phyloP scores from a whole-genome alignment of 1,140 invertebrate genomes.

The Drosophila parabipectinata region DNA sequence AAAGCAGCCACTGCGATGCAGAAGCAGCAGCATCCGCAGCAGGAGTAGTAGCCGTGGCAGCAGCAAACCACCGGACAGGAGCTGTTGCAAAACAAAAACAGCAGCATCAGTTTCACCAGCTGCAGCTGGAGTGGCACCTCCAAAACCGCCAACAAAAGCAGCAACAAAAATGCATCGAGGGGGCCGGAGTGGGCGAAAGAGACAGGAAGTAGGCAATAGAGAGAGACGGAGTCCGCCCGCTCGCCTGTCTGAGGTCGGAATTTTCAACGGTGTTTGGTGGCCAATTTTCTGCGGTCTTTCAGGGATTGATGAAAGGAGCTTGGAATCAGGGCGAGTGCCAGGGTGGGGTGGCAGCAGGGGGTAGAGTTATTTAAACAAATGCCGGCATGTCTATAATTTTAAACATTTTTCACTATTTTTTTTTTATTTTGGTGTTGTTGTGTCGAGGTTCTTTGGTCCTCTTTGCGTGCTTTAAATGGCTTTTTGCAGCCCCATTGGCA shows the following conservation, averaged over 20 bases:
- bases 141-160: constrained; percentile 36
- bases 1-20: constrained; percentile 3
- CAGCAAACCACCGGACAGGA: not conserved
- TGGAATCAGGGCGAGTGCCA: not conserved
- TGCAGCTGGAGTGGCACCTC: constrained; percentile 20
- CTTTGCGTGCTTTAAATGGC: constrained; percentile 56
- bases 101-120: constrained; percentile 17
- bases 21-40: constrained; percentile 21
- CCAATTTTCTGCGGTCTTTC: constrained; percentile 62
- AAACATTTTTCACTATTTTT: constrained; percentile 49
- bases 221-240: constrained; percentile 3
- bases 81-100: constrained; percentile 6
- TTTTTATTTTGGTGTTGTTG: constrained; percentile 23
- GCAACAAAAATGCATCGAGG: constrained; percentile 30
- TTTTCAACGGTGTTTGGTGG: constrained; percentile 58
- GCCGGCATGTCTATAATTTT: constrained; percentile 71
- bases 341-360: not conserved
- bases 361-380: constrained; percentile 67
- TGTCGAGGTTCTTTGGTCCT: constrained; percentile 28
- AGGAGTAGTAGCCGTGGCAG: not conserved
- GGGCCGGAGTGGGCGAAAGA: not conserved
- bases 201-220: constrained; percentile 5
- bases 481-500: constrained; percentile 5
- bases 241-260: constrained; percentile 41
- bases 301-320: constrained; percentile 20